Base-by-base conservation (phyloP, 1,140 invertebrate species). In the Drosophila eugracilis region DNA sequence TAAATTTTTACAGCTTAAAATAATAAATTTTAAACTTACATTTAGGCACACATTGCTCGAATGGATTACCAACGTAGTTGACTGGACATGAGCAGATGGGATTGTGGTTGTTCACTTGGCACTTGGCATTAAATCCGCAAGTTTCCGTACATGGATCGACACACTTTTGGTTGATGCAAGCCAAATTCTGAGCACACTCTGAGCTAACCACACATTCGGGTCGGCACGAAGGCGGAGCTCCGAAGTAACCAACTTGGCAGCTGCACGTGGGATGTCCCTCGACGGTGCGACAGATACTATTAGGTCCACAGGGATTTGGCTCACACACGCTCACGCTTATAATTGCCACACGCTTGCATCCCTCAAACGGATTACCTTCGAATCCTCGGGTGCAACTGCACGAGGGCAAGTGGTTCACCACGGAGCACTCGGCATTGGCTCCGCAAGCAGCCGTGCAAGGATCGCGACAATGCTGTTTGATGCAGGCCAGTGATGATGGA, bases 371-470 rank as follows among this genome's bases (percentile, higher is more conserved):
- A 94, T 97, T 95, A 4, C 97, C 97, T 42, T 94, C 94, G 74
- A 94, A 95, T 30, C 95, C 96, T 62, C 93, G 94, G 3, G 94
- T 90, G 74, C 97, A 97, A 37, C 94, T 94, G 89, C 97, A 97
- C 4, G 95, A 93, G 1, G 97, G 96, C 59, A 97, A 92, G 84
- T 97, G 97, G 85, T 96, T 96, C 0, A 96, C 94, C 0, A 97
- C 96, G 70, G 93, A 93, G 81, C 96, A 97, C 70, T 95, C 93
- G 1, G 96, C 96, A 88, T 96, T 96, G 0, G 93, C 78, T 21
- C 97, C 97, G 91, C 97, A 98, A 12, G 96, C 94, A 12, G 96
- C 96, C n/a, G 94, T 93, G 89, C 97, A 98, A 17, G 97, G 97
- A 92, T 97, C 95, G 75, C 95, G 92, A 88, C 97, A 98, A 83